Base-by-base conservation (phyloP, 2,888 invertebrate species). In the Tholera decimalis region DNA sequence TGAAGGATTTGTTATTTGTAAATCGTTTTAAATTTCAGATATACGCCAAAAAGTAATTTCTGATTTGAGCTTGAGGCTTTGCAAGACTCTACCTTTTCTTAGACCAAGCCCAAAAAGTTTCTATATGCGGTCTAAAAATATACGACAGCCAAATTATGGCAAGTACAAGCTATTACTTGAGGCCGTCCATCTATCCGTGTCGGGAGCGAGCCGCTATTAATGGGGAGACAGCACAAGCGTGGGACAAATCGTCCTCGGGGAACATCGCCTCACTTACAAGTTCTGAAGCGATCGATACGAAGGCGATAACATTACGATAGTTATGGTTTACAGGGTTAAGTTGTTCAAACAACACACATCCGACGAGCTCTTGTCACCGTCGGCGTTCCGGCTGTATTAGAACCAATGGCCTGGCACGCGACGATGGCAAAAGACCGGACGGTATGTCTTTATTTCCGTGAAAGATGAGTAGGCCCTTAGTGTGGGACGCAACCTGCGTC, bases 191-290 rank as follows among this genome's bases (percentile, higher is more conserved):
- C 51, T 33, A 18, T 64, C 56, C 15, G 20, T 30, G 65, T 70
- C 65, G 44, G 49, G 37, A 46, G 51, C 20, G 20, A 35, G 51
- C 30, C 22, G 39, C 73, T 56, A 57, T 64, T 53, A 73, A 28
- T 47, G 47, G 46, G 55, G 18, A 51, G 65, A 55, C 20, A 56
- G 46, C 46, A 55, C 24, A 63, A 44, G 46, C 73, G 56, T n/a
- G 55, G 22, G 39, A 26, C 46, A 35, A 35, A 11, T 26, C 22
- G 28, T 15, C 56, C 65, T 15, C 18, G 8, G 56, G 51, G 66
- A 53, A 22, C 28, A 41, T 33, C 37, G 49, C 15, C 26, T 22
- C n/a, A 39, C 20, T 35, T 7, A 44, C 26, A 22, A 39, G 9
- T 26, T 20, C 18, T 43, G 5, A 28, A 43, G 26, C 26, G 15